Base-by-base conservation (phyloP, 2,888 invertebrate species). In the Trachelus tabidus region DNA sequence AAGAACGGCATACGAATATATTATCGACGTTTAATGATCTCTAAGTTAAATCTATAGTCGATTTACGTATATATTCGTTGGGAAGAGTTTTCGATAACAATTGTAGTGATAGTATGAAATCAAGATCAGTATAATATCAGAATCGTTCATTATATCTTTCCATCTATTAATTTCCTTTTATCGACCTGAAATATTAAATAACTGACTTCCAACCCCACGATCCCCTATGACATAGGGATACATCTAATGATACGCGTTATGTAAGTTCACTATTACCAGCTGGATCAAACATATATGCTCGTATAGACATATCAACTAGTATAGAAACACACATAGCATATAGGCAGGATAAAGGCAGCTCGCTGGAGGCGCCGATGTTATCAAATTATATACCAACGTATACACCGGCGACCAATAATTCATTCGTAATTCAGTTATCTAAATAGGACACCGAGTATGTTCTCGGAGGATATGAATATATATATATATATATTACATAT, bases 381-480 rank as follows among this genome's bases (percentile, higher is more conserved):
- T 89, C 87, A 86, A 89, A 89, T 89, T 89, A 88, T 87, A 85
- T 84, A 83, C 85, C 83, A 83, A 85, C 83, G 84, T 83, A 87
- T 85, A 86, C 87, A 85, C 87, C 86, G 84, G 82, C 84, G 85
- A 83, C 85, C 87, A 87, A 89, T 90, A 89, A 90, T 88, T 90
- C 89, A 88, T 87, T 87, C 83, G 87, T 88, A 88, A 90, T 90
- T 89, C 89, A 87, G 87, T 90, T 90, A 89, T 89, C 87, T 88
- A 87, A 89, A 90, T 88, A 88, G 87, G 83, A 85, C 84, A 81
- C 79, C 80, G 80, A 75, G 74, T 68, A 74, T n/a, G 35, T 74
- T 74, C 74, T 34, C 74, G 35, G 74, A 33, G 74, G 34, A 40
- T 34, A 15, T 74, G 34, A 34, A 74, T 34, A 73, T n/a, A 23